Conservation (phyloP, 2,113 vertebrate species). For the Probosciger aterrimus region DNA sequence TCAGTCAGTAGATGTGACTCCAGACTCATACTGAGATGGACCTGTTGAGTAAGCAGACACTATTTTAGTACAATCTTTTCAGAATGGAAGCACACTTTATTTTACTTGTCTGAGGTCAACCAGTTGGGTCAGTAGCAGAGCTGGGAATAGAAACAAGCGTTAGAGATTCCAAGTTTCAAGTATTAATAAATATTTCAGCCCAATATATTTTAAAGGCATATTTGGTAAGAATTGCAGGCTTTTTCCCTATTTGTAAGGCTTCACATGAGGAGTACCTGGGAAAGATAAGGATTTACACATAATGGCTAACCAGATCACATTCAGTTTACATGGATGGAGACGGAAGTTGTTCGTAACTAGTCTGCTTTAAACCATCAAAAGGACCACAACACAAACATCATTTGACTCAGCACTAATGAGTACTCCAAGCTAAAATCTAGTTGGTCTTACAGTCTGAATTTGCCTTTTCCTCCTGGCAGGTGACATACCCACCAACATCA, state of each 20-base stretch:
- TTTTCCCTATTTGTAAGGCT: not conserved
- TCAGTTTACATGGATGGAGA: not conserved
- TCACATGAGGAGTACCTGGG: not conserved
- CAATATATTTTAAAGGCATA: constrained; percentile 47
- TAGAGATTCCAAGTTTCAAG: constrained; percentile 33
- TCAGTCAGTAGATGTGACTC: not conserved
- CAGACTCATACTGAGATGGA: not conserved
- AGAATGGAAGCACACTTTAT: constrained; percentile 25
- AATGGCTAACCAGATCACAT: not conserved
- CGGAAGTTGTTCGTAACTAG: not conserved
- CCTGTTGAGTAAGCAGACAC: constrained; percentile 22
- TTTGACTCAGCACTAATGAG: not conserved
- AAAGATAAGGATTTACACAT: not conserved
- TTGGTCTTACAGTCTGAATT: not conserved
- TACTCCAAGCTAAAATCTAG: not conserved
- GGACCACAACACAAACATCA: not conserved
- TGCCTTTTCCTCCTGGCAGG: not conserved
- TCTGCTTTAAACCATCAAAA: not conserved
- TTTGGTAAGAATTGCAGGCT: not conserved
- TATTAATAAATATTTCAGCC: constrained; percentile 46
- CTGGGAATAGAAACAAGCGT: constrained; percentile 13
- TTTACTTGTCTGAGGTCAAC: constrained; percentile 1
- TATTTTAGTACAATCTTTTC: constrained; percentile 35
- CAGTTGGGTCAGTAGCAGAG: not conserved
- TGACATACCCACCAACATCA: not conserved